A percentile compares a stretch with the other conserved stretches of the same genome.
phyloP scores from a whole-genome alignment of 2,113 vertebrate species.

The Bufo gargarizans region DNA sequence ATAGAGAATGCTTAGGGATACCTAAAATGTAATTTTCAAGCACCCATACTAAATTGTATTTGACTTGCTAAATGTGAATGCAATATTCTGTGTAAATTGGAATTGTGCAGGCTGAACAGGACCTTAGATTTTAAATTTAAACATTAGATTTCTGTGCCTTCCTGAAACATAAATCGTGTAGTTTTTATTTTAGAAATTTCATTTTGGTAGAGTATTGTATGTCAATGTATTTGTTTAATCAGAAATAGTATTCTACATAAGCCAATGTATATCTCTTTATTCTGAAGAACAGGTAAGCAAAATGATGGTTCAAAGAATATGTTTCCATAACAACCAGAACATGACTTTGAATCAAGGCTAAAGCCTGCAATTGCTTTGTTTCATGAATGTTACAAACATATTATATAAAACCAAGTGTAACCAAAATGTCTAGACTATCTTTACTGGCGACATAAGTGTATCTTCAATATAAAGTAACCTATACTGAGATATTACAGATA shows the following conservation, averaged over 20 bases:
- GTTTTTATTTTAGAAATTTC: not conserved
- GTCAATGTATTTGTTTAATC: not conserved
- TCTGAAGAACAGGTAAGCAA: not conserved
- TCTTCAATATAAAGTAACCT: too few species aligned
- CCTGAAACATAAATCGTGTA: not conserved
- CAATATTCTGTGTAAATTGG: not conserved
- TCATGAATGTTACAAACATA: not conserved
- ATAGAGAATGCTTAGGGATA: not conserved
- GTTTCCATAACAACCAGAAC: constrained; percentile 21
- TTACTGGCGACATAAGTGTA: not conserved
- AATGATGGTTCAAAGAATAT: not conserved
- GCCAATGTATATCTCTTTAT: not conserved
- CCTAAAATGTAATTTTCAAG: not conserved
- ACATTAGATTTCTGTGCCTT: not conserved
- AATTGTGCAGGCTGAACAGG: not conserved
- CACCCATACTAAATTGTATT: not conserved
- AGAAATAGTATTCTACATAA: not conserved
- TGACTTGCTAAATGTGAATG: constrained; percentile 11
- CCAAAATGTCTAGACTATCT: not conserved
- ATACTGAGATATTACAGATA: not conserved
- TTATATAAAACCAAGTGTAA: not conserved
- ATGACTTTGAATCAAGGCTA: not conserved
- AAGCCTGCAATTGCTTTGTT: constrained; percentile 1
- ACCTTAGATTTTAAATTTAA: not conserved
- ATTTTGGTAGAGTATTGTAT: not conserved